Conservation (phyloP, 2,113 vertebrate genomes). For the Cyanoramphus novaezelandiae region DNA sequence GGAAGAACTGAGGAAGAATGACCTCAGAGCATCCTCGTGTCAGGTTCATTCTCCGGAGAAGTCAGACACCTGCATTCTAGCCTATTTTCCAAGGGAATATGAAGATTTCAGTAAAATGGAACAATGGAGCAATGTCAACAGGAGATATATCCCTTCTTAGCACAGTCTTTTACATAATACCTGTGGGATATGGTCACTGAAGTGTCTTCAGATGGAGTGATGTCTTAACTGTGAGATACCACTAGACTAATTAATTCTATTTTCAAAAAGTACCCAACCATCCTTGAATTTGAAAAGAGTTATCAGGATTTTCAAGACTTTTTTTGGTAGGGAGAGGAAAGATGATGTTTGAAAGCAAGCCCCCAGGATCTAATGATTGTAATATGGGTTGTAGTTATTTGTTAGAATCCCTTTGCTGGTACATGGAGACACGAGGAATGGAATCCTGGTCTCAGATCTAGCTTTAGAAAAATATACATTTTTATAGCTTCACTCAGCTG, state of each 20-base stretch:
- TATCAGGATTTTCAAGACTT: background rate
- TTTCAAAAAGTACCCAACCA: background rate
- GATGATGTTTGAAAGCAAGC: background rate
- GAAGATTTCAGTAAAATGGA: constrained; percentile 24
- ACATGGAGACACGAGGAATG: fast-evolving
- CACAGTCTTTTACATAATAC: background rate
- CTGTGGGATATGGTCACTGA: background rate
- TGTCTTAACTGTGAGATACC: background rate
- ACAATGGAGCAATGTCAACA: constrained; percentile 3
- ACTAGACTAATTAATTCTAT: background rate
- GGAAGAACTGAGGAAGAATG: constrained; percentile 3
- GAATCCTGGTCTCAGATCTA: background rate
- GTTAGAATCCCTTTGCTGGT: background rate
- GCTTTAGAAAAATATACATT: background rate
- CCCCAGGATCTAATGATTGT: background rate
- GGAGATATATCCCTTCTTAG: background rate
- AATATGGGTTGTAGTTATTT: background rate
- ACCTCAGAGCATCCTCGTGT: background rate
- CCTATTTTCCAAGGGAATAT: background rate
- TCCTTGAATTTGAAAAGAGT: background rate
- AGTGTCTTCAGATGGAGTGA: background rate
- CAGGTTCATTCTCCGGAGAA: constrained; percentile 7
- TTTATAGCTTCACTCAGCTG: background rate
- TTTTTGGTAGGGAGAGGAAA: background rate
- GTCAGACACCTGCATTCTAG: background rate